Conservation (phyloP, 1,140 invertebrate species). For the Proales similis region DNA sequence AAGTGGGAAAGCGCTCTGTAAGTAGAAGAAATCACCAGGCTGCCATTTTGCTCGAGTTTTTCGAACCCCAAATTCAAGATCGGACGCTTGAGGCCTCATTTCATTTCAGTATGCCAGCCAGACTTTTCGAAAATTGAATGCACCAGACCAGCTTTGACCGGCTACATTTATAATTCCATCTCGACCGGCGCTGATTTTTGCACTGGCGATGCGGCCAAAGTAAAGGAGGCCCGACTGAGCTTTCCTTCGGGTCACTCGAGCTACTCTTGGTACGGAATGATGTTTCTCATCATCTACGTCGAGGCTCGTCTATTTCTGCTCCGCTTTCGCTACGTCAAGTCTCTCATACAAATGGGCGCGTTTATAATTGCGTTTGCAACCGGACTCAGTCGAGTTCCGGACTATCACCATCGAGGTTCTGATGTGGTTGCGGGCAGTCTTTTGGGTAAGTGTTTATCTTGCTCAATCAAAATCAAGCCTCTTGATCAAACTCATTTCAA, state of each 20-base stretch:
- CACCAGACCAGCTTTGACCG: background rate
- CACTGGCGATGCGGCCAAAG: constrained; percentile 39
- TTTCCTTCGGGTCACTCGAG: constrained; percentile 61
- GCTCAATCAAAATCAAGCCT: background rate
- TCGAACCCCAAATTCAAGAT: constrained; percentile 89
- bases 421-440: constrained; percentile 62
- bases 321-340: constrained; percentile 12
- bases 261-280: constrained; percentile 54
- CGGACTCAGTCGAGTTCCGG: constrained; percentile 66
- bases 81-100: constrained; percentile 84
- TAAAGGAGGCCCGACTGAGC: constrained; percentile 52
- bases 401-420: constrained; percentile 89
- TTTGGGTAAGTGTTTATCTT: constrained; percentile 51
- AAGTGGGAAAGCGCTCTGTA: constrained; percentile 71
- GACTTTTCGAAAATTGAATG: constrained; percentile 38
- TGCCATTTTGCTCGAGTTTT: too few species aligned
- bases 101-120: constrained; percentile 63
- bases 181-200: constrained; percentile 52
- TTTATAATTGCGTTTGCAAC: constrained; percentile 30
- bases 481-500: background rate
- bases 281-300: constrained; percentile 52
- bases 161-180: constrained; percentile 39
- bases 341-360: constrained; percentile 18
- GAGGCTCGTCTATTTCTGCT: constrained; percentile 21
- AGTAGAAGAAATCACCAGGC: too few species aligned